Evolutionary conservation across 2,888 invertebrate genomes (phyloP), one percentile per base, ranked within the genome.

Genomic region (Chrysomela aeneicollis): DNA sequence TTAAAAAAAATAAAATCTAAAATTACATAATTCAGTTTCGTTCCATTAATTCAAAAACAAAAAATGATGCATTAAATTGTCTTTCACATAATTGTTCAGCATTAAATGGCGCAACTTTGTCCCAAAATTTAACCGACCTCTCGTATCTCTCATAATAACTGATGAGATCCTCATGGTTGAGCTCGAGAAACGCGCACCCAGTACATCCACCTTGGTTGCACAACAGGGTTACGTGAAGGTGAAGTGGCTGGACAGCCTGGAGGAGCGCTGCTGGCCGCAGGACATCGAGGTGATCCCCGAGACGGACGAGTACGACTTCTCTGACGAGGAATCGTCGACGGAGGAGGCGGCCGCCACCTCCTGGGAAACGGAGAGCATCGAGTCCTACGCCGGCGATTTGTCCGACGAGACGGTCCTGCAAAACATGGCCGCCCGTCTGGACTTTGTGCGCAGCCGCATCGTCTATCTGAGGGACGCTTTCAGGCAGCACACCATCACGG

Each of bases 241-340:
- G n/a, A 92, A 93, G 88, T 97, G 97, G 97, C 92, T 94, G 0
- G 92, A 93, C 78, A 92, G 92, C 10, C 90, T 89, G 68, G 88
- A 90, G 6, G 93, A 94, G 70, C 90, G 92, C 86, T 95, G 94
- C 80, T 96, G 93, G 91, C 97, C 97, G 0, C 95, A 96, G 80
- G 94, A 81, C 63, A 78, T 83, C 51, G 81, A 81, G 89, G 90
- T 68, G 88, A 90, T 64, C 88, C 92, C 80, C 73, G 92, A 93
- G 77, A 89, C 89, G 0, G 91, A 92, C 62, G 91, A 92, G 68
- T 90, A 90, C 32, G 84, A 92, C 35, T 92, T 90, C 89, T 88
- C 89, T 1, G 91, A 91, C 26, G 77, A 76, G 26, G 76, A 75
- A 61, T 68, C 71, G 32, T 66, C 71, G 22, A 74, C 73, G 30